Percentiles rank a stretch among this genome's conserved stretches.
These are phyloP conservation scores for Malurus splendens DNA, from an alignment of 2,797 vertebrate species.

Conservation along the genomic window DNA sequence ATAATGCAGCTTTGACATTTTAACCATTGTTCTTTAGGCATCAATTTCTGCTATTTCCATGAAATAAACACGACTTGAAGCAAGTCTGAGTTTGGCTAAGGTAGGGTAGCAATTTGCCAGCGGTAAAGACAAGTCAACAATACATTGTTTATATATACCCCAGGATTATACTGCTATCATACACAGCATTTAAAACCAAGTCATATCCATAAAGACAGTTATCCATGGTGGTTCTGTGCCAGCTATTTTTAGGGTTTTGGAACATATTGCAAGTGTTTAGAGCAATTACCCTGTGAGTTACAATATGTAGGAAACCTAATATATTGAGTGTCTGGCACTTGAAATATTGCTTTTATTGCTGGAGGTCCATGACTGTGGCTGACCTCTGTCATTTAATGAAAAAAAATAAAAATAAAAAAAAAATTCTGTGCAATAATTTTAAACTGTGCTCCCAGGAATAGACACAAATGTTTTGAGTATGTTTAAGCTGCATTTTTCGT, in stretches of 20 bases:
- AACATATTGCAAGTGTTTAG: conserved; percentile 62
- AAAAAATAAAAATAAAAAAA: conserved; percentile 59
- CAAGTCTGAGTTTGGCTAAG: conserved; percentile 74
- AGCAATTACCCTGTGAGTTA: conserved; percentile 66
- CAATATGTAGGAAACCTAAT: conserved; percentile 68
- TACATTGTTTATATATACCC: conserved; percentile 47
- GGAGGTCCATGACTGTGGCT: conserved; percentile 71
- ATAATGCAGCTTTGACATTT: conserved; percentile 59
- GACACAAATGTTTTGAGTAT: conserved; percentile 79
- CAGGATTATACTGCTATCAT: conserved; percentile 51
- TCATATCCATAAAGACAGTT: conserved; percentile 64
- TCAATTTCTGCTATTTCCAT: conserved; percentile 66
- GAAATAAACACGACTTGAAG: conserved; percentile 66
- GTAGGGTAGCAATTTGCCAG: conserved; percentile 69
- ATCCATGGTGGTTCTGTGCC: conserved; percentile 65
- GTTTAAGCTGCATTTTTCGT: conserved; percentile 75
- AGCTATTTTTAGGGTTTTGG: conserved; percentile 65
- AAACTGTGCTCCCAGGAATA: conserved; percentile 82
- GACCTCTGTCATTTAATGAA: conserved; percentile 76
- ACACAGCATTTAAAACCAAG: conserved; percentile 50
- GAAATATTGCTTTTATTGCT: conserved; percentile 73
- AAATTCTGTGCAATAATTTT: conserved; percentile 82
- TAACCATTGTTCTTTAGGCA: conserved; percentile 35
- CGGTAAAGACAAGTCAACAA: conserved; percentile 60
- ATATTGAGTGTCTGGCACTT: conserved; percentile 74